Conservation (phyloP, 2,888 invertebrate species). For the Oscheius sp. region DNA sequence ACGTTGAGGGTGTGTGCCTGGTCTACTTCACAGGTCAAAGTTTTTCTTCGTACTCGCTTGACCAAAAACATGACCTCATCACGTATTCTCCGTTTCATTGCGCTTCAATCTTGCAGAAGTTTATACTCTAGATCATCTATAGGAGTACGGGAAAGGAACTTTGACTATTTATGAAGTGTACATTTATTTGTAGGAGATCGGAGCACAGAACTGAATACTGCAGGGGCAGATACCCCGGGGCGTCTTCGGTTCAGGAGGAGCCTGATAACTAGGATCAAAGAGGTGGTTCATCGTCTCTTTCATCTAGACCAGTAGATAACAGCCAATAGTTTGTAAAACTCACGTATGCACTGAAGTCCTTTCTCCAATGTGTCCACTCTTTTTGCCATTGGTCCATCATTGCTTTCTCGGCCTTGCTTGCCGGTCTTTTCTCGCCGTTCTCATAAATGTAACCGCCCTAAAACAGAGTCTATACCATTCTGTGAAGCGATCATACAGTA, state of each 20-base stretch:
- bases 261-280: constrained; percentile 7
- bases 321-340: background rate
- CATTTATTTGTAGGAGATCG: too few relatives aligned
- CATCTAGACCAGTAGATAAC: constrained; percentile 8
- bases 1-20: too few relatives aligned
- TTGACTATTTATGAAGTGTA: too few relatives aligned
- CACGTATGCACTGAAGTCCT: constrained; percentile 2
- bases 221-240: background rate
- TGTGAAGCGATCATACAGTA: background rate
- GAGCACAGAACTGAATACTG: background rate
- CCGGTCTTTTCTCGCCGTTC: background rate
- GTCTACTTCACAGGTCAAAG: too few relatives aligned
- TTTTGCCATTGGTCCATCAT: constrained; percentile 3
- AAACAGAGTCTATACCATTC: background rate
- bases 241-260: background rate
- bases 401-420: background rate
- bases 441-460: constrained; percentile 18
- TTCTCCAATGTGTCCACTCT: constrained; percentile 10
- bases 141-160: too few relatives aligned
- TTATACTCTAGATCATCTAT: too few relatives aligned
- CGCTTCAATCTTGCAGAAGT: too few relatives aligned
- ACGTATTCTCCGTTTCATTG: too few relatives aligned
- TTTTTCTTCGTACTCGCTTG: too few relatives aligned
- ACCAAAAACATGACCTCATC: too few relatives aligned
- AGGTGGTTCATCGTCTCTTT: constrained; percentile 14